These are phyloP conservation scores for Alfaro cultratus DNA, from an alignment of 2,797 vertebrate species.

Conservation along the genomic window DNA sequence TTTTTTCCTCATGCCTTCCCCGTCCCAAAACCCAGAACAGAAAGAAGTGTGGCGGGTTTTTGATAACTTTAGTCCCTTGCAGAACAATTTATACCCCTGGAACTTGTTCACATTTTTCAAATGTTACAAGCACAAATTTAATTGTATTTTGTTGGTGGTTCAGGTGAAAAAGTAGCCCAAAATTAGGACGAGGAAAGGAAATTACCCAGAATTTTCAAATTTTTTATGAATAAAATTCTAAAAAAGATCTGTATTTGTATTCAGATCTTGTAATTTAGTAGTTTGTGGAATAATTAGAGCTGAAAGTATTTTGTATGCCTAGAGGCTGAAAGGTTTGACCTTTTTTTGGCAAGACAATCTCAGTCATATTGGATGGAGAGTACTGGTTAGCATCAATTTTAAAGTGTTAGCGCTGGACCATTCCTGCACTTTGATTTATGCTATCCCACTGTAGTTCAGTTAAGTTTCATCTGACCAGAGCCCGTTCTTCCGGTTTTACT, in stretches of 20 bases:
- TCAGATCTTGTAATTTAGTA: background rate
- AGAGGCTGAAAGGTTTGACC: background rate
- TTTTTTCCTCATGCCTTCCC: background rate
- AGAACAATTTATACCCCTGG: background rate
- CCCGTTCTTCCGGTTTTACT: too few relatives aligned
- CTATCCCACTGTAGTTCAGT: background rate
- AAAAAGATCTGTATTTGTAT: background rate
- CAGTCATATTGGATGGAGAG: background rate
- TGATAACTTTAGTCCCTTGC: background rate
- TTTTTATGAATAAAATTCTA: background rate
- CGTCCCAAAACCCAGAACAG: background rate
- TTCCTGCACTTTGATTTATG: background rate
- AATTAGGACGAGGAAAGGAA: background rate
- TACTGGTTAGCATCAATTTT: background rate
- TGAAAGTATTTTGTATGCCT: background rate
- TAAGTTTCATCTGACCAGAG: too few relatives aligned
- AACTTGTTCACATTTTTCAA: background rate
- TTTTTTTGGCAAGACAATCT: background rate
- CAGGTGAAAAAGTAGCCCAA: background rate
- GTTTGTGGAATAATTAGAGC: background rate
- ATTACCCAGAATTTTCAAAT: background rate
- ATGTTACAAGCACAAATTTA: background rate
- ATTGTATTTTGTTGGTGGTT: background rate
- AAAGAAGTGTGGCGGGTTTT: background rate
- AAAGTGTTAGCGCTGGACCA: background rate